Percentiles rank a stretch among this genome's conserved stretches.
These are phyloP conservation scores for Pterocles burchelli DNA, from an alignment of 2,113 vertebrate species.

Conservation along the genomic window DNA sequence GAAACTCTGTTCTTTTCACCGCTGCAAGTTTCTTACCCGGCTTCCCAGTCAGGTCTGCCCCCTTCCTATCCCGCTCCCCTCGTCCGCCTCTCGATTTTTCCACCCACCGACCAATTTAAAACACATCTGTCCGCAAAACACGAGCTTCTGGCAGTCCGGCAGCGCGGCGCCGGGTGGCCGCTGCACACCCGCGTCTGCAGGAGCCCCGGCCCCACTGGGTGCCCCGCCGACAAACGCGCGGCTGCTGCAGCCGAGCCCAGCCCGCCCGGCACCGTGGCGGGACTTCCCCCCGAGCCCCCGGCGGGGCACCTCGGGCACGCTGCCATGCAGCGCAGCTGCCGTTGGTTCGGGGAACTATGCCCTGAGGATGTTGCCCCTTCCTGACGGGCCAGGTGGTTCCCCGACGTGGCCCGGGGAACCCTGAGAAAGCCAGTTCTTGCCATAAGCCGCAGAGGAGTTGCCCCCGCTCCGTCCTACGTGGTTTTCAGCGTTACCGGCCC, in stretches of 20 bases:
- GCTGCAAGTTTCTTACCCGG: not conserved
- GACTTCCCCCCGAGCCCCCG: not conserved
- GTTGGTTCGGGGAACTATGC: fast-evolving
- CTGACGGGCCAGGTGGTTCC: not conserved
- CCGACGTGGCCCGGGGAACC: too few species aligned
- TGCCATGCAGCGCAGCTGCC: not conserved
- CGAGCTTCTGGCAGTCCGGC: too few species aligned
- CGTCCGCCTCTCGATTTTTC: not conserved
- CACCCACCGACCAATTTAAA: fast-evolving
- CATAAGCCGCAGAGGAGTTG: not conserved
- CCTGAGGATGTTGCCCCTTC: too few species aligned
- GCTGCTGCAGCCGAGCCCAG: fast-evolving
- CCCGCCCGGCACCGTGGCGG: fast-evolving
- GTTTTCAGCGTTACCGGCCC: not conserved
- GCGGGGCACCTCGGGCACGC: not conserved
- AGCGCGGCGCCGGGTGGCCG: not conserved
- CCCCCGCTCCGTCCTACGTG: fast-evolving
- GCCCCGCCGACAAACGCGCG: not conserved
- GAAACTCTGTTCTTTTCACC: not conserved
- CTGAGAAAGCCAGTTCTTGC: not conserved
- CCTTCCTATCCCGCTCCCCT: too few species aligned
- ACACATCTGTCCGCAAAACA: fast-evolving
- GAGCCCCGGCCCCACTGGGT: fast-evolving
- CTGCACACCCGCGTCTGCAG: fast-evolving
- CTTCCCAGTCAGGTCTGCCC: too few species aligned